phyloP scores from a whole-genome alignment of 2,888 invertebrate species.

The Rotaria magnacalcarata region DNA sequence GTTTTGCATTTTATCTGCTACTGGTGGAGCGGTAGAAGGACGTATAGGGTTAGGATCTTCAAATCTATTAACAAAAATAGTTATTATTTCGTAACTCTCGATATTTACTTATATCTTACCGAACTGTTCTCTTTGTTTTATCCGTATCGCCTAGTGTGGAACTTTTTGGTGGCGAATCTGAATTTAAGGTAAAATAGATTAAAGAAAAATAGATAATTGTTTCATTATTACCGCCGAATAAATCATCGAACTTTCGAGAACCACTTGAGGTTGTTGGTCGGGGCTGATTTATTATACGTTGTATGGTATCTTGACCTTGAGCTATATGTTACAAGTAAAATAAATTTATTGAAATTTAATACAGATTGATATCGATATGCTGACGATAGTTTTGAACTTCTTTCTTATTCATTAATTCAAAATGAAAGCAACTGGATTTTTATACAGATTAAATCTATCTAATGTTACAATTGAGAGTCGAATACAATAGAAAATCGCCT shows the following conservation, averaged over 20 bases:
- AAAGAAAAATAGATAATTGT: background rate
- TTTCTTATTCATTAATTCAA: too few relatives aligned
- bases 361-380: too few relatives aligned
- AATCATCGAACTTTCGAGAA: conserved; percentile 5
- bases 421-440: too few relatives aligned
- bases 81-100: background rate
- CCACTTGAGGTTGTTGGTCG: conserved; percentile 23
- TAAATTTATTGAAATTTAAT: too few relatives aligned
- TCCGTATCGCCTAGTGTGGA: background rate
- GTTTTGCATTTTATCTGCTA: background rate
- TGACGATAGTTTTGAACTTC: too few relatives aligned
- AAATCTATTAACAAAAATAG: background rate
- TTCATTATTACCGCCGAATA: background rate
- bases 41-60: background rate
- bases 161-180: background rate
- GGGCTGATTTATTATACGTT: conserved; percentile 1
- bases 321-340: background rate
- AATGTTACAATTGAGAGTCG: too few relatives aligned
- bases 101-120: background rate
- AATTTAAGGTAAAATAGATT: background rate
- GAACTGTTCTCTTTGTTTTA: background rate
- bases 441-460: too few relatives aligned
- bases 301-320: conserved; percentile 12
- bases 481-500: too few relatives aligned
- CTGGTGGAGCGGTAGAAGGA: background rate